Base-by-base conservation (phyloP, 2,888 invertebrate genomes). In the Coleophora deauratella region DNA sequence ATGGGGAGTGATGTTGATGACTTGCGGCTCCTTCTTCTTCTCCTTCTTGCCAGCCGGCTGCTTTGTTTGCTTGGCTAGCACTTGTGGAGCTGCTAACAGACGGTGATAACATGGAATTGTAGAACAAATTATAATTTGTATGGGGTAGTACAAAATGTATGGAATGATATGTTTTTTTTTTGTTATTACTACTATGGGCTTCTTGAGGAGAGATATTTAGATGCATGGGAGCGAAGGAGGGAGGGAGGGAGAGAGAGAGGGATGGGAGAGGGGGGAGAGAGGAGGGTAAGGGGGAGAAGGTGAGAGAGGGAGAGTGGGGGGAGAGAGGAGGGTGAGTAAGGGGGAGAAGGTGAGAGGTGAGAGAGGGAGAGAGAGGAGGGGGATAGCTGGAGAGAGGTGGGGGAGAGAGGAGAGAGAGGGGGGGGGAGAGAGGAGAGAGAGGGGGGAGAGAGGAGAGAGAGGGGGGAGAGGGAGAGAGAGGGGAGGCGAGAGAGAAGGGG, bases 1-100 rank as follows among this genome's bases (percentile, higher is more conserved):
- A 28, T 81, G 78, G 0, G 75, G 67, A 0, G 78, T 68, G 40
- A 72, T 71, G 50, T 73, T 77, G 43, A 71, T 58, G 1, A 68
- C 58, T 8, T 54, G 55, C 31, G 51, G 47, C 9, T 66, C 59
- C 40, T 67, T 63, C 49, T 66, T 63, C 47, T 65, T 62, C 44
- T 59, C 62, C 40, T 65, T 61, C 42, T 51, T 58, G 34, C 43
- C n/a, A 49, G 56, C 12, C 4, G 52, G 47, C 45, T 62, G 57
- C 33, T 55, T 52, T 3, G 40, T 49, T 31, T 33, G 40, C 33
- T 41, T 49, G 14, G 44, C 41, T 10, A 41, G 32, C 1, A 40
- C 31, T 35, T 35, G 21, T 8, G 28, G 34, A 12, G 36, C 38
- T 35, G 14, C 9, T 21, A 21, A 21, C 3, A 21, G 21, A 21